Base-by-base conservation (phyloP, 1,140 invertebrate genomes). In the Eulimnadia texana region DNA sequence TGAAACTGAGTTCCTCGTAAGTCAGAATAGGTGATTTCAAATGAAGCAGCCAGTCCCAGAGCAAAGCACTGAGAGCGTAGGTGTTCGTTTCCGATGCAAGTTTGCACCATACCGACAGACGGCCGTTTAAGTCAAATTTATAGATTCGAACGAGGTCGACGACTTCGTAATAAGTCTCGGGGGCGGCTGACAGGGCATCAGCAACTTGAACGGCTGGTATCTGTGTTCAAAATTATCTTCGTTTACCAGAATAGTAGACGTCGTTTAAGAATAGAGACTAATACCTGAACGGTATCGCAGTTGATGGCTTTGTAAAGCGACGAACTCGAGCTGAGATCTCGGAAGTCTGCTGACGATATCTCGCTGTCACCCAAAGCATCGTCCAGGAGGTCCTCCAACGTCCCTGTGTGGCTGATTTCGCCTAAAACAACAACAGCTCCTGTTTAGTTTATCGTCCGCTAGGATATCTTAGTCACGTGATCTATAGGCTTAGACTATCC, bases 31-130 rank as follows among this genome's bases (percentile, higher is more conserved):
- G 85, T 42, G 72, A 68, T 70, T 82, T 82, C 20, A 87, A 70
- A 20, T 78, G 77, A 68, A 86, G 84, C 20, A 87, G 66, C 85
- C 85, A 87, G 58, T 84, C 80, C 65, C 79, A 83, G 20, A 86
- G 68, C 11, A 87, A 68, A 33, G 78, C 79, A 50, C 79, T 71
- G 24, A 86, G 67, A 20, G 85, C 68, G n/a, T 72, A 69, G 10
- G 84, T 69, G 66, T 84, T 78, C 11, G 78, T 79, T 76, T 85
- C 84, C 49, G 79, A 74, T 59, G 81, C 74, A 11, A 88, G 76
- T 65, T 77, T 78, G 24, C 77, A 71, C 78, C 85, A 86, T 1
- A 82, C 81, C 27, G 82, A 81, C 65, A 79, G 75, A 49, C 81
- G 77, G 59, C 78, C 76, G 66, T 85, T 85, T 19, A 88, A 72